Conservation (phyloP, 1,140 invertebrate genomes). For the Manduca sexta region DNA sequence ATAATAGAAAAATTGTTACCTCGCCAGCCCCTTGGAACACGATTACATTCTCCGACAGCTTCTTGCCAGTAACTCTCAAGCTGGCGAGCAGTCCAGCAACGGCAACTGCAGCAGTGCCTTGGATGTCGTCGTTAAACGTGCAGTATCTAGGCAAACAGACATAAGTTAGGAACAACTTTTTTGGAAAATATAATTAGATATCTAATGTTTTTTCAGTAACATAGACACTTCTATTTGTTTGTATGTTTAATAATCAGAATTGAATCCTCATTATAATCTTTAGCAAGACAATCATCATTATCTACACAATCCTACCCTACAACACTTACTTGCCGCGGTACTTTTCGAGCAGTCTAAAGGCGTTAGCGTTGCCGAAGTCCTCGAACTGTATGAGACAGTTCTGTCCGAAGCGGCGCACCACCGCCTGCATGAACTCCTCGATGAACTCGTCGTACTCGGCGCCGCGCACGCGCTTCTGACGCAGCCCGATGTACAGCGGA, state of each 20-base stretch:
- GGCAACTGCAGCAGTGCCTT: constrained; percentile 92
- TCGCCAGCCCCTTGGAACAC: constrained; percentile 95
- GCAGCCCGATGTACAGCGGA: constrained; percentile 93
- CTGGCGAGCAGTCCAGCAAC: constrained; percentile 93
- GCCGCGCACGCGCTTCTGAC: constrained; percentile 87
- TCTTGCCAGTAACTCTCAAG: constrained; percentile 82
- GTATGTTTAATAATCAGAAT: no score
- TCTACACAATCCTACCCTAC: no score
- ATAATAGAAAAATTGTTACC: constrained; percentile 68
- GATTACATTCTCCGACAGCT: constrained; percentile 86
- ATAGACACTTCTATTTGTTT: no score
- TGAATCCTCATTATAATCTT: no score
- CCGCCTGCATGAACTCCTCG: constrained; percentile 97
- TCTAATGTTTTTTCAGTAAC: no score
- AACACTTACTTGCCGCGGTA: constrained; percentile 80
- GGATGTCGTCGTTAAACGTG: constrained; percentile 97
- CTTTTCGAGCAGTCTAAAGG: constrained; percentile 88
- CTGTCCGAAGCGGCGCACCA: constrained; percentile 86
- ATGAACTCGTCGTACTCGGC: constrained; percentile 92
- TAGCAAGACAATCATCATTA: no score
- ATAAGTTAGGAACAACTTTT: no score
- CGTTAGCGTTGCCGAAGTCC: constrained; percentile 95
- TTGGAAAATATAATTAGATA: no score
- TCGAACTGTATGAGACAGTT: constrained; percentile 94
- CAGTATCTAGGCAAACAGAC: constrained; percentile 78